Conservation (phyloP, 1,140 invertebrate genomes). For the Bombus sibiricus region DNA sequence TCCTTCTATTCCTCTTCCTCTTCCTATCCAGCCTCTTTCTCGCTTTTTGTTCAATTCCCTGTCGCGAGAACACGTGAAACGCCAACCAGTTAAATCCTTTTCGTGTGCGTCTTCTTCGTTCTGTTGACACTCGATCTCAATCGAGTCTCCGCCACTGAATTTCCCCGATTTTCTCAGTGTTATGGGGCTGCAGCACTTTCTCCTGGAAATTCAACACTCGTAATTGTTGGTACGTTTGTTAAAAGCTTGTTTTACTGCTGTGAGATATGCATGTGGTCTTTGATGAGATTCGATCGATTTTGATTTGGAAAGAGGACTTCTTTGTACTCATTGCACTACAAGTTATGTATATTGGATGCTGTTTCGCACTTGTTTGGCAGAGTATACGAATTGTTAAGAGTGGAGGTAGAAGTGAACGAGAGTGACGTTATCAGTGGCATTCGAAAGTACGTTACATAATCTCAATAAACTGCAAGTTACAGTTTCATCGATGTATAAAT, state of each 20-base stretch:
- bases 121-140: neutral
- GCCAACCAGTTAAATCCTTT: no score
- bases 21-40: neutral
- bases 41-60: neutral
- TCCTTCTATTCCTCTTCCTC: neutral
- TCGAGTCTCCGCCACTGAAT: conserved; percentile 18
- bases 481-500: no score
- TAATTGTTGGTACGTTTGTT: neutral
- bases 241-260: neutral
- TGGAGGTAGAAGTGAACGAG: no score
- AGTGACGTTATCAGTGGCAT: no score
- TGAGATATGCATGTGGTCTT: neutral
- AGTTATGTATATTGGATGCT: no score
- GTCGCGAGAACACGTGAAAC: conserved; percentile 17
- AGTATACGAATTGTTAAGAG: no score
- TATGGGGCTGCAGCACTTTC: neutral
- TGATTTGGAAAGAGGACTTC: neutral
- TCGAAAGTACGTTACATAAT: no score
- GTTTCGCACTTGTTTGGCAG: no score
- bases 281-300: neutral
- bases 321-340: no score
- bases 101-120: neutral
- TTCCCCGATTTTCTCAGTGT: neutral
- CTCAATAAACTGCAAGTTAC: no score
- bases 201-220: neutral